These are phyloP conservation scores for Acipenser transmontanus DNA, from an alignment of 2,797 vertebrate genomes.

Conservation along the genomic window DNA sequence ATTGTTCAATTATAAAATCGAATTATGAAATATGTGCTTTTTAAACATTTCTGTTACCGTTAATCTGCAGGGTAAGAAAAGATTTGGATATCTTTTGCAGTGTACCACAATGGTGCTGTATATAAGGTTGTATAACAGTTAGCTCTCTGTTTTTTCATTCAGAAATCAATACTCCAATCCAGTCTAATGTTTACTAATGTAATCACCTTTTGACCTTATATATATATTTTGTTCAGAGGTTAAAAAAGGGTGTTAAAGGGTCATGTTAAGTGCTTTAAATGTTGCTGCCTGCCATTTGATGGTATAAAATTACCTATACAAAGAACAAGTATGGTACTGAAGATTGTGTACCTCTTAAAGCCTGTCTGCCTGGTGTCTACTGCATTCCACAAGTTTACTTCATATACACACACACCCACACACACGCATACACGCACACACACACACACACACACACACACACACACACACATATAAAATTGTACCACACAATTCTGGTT, in stretches of 20 bases:
- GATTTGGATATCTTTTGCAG: constrained; percentile 53
- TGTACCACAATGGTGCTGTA: constrained; percentile 60
- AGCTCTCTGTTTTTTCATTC: constrained; percentile 53
- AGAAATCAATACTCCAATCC: constrained; percentile 61
- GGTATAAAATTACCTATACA: too few species aligned
- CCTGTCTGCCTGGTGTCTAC: too few species aligned
- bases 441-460: too few species aligned
- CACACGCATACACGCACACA: too few species aligned
- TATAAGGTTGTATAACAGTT: constrained; percentile 67
- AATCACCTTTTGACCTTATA: constrained; percentile 50
- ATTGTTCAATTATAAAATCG: too few species aligned
- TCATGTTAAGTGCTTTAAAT: constrained; percentile 32
- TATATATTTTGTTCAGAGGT: constrained; percentile 46
- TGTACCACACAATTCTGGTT: too few species aligned
- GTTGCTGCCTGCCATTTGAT: background rate
- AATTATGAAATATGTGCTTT: too few species aligned
- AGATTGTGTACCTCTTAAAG: too few species aligned
- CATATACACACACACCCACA: too few species aligned
- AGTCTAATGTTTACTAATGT: constrained; percentile 58
- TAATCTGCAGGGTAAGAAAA: constrained; percentile 24
- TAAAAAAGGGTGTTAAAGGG: constrained; percentile 40
- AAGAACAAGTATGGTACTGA: too few species aligned
- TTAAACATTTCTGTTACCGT: background rate
- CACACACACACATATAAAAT: too few species aligned
- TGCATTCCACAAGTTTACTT: too few species aligned